Conservation (phyloP, 2,113 vertebrate species). For the Myrmophylax atrothorax region DNA sequence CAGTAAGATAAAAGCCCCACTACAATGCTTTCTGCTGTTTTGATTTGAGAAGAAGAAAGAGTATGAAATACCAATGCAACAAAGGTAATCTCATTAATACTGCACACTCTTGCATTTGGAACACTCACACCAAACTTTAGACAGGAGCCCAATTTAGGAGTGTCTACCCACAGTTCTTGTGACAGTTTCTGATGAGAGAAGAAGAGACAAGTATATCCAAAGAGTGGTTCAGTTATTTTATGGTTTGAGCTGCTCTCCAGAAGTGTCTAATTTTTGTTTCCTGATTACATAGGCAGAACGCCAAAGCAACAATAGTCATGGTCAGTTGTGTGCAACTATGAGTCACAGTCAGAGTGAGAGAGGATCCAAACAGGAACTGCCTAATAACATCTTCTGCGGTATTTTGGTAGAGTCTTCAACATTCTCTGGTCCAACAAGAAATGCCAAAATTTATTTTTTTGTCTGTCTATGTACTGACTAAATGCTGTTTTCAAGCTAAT, state of each 20-base stretch:
- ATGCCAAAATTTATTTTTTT: neutral
- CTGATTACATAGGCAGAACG: neutral
- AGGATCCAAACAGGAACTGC: neutral
- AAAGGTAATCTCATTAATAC: neutral
- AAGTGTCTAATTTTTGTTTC: neutral
- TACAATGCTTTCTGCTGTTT: neutral
- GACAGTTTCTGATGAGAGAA: neutral
- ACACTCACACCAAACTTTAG: neutral
- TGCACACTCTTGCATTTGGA: neutral
- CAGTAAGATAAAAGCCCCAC: neutral
- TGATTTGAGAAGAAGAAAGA: neutral
- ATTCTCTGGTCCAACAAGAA: neutral
- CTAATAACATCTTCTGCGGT: neutral
- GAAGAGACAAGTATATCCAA: neutral
- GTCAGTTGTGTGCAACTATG: neutral
- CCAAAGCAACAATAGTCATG: neutral
- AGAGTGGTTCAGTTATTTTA: neutral
- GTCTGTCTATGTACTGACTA: neutral
- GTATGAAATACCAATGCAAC: neutral
- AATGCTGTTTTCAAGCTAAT: neutral
- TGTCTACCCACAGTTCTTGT: neutral
- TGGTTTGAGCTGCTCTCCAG: neutral
- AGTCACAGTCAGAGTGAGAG: neutral
- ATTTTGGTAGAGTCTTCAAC: neutral
- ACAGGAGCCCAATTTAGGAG: neutral